Base-by-base conservation (phyloP, 2,797 vertebrate genomes). In the Heteromormyrus szaboi region DNA sequence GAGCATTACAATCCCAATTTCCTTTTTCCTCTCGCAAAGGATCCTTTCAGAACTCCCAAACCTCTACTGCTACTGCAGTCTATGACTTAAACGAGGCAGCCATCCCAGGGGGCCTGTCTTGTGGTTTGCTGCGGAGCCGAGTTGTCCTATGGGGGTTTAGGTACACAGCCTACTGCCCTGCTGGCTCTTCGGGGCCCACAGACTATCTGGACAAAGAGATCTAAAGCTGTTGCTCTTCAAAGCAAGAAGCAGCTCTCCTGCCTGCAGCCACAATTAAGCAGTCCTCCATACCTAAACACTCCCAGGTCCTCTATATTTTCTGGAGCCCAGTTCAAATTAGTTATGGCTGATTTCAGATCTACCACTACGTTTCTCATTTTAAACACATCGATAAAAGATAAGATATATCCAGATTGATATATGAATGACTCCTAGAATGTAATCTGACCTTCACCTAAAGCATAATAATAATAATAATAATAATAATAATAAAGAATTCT, bases 191-290 rank as follows among this genome's bases (percentile, higher is more conserved):
- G 90, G 90, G 88, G 81, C 92, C 90, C 90, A 44, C 89, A 91
- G 91, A 90, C 92, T 93, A 93, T 93, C 92, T 93, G 92, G 91
- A 92, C 91, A 92, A 93, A 94, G 93, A 93, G 93, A 94, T 92
- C 92, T 93, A 91, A 93, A 94, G 93, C 91, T 93, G 93, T 89
- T 11, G 83, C 90, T 53, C 90, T 89, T 93, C 91, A 89, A 92
- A 54, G 88, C 87, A 89, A 92, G 92, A 89, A 90, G 91, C 53
- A 89, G 59, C 90, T 92, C 90, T 91, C 90, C 90, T 92, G 90
- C 90, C 92, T 90, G 91, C 91, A 92, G 90, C 87, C 19, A 92
- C 91, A 90, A 94, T 93, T 93, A 92, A 93, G 94, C 93, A 93
- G 94, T 92, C 89, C 59, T 17, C 25, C 88, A 91, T 90, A 91